These are phyloP conservation scores for Spodoptera littoralis DNA, from an alignment of 2,888 invertebrate genomes.

Conservation along the genomic window DNA sequence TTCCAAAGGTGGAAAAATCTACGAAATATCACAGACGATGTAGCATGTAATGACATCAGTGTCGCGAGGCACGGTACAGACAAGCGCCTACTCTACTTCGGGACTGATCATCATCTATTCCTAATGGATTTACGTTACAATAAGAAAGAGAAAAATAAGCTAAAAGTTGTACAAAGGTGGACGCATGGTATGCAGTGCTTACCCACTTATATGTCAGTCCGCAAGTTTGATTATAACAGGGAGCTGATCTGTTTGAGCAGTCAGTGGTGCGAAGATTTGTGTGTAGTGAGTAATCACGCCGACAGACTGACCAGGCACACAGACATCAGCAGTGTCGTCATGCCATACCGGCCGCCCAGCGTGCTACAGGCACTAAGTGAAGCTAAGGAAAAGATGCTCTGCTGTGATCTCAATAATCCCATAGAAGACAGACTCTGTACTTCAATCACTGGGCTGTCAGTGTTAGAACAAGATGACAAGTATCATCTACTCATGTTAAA, in stretches of 20 bases:
- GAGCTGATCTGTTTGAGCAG: conserved; percentile 78
- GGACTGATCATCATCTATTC: conserved; percentile 78
- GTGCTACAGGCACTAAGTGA: conserved; percentile 71
- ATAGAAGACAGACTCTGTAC: conserved; percentile 73
- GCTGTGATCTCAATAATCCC: conserved; percentile 73
- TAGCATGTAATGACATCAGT: conserved; percentile 74
- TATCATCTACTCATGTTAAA: conserved; percentile 77
- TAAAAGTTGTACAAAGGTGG: conserved; percentile 85
- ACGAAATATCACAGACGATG: conserved; percentile 68
- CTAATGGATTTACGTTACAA: conserved; percentile 75
- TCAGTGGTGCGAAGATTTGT: conserved; percentile 83
- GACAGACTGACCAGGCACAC: conserved; percentile 62
- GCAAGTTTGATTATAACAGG: conserved; percentile 73
- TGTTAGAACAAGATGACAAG: conserved; percentile 71
- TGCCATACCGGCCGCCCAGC: conserved; percentile 80
- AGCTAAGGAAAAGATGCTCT: conserved; percentile 71
- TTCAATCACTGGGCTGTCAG: conserved; percentile 71
- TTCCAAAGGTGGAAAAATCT: conserved; percentile 69
- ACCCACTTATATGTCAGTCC: conserved; percentile 80
- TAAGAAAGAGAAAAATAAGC: conserved; percentile 59
- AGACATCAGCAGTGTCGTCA: conserved; percentile 64
- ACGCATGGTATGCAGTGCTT: conserved; percentile 87
- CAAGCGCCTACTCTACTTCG: conserved; percentile 72
- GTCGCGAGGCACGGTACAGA: conserved; percentile 70
- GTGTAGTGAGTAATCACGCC: conserved; percentile 74